phyloP scores from a whole-genome alignment of 2,113 vertebrate genomes.

The Salvator merianae region DNA sequence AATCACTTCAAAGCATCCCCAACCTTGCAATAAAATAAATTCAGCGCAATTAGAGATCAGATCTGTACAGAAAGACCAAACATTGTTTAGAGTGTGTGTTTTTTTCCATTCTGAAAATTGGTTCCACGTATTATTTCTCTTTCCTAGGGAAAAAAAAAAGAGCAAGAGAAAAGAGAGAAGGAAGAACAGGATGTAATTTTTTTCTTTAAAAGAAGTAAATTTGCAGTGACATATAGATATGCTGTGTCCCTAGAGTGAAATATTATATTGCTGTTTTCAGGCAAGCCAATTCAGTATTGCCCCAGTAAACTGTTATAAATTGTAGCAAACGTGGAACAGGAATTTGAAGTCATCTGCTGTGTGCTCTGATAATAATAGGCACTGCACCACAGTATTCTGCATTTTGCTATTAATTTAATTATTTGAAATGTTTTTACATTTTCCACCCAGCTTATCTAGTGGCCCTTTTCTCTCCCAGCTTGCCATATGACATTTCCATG shows the following conservation, averaged over 20 bases:
- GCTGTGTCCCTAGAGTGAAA: constrained; percentile 66
- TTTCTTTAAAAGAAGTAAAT: constrained; percentile 41
- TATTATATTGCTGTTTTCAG: constrained; percentile 58
- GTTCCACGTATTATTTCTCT: constrained; percentile 57
- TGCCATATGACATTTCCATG: constrained; percentile 48
- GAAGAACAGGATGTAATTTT: neutral
- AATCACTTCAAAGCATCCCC: constrained; percentile 74
- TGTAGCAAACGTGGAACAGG: constrained; percentile 56
- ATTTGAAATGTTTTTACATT: constrained; percentile 58
- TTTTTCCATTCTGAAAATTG: constrained; percentile 55
- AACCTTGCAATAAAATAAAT: constrained; percentile 75
- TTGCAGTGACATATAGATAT: constrained; percentile 67
- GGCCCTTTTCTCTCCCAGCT: constrained; percentile 50
- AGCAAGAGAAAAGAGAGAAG: neutral
- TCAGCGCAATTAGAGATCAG: constrained; percentile 73
- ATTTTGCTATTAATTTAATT: constrained; percentile 44
- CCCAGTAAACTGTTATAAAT: constrained; percentile 53
- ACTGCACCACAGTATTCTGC: constrained; percentile 33
- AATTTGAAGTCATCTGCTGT: neutral
- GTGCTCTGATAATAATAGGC: constrained; percentile 39
- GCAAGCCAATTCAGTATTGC: constrained; percentile 50
- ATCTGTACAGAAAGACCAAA: constrained; percentile 64
- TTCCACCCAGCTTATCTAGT: constrained; percentile 59
- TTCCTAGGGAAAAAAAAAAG: constrained; percentile 16
- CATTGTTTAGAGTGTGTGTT: constrained; percentile 49